These are phyloP conservation scores for Sipha maydis DNA, from an alignment of 2,888 invertebrate species.

Conservation along the genomic window DNA sequence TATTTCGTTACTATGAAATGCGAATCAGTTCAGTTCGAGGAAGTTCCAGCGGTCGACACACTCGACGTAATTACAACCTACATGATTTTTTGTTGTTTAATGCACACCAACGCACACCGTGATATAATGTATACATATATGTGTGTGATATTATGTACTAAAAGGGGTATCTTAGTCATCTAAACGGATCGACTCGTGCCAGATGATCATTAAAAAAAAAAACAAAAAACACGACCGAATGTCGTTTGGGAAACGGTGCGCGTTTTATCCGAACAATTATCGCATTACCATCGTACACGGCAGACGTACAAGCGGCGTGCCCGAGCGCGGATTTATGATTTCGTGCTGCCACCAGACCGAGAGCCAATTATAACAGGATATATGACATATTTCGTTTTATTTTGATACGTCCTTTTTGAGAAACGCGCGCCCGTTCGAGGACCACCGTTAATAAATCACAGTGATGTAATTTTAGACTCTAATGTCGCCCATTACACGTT, in stretches of 20 bases:
- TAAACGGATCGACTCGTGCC: constrained; percentile 19
- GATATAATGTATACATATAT: too few species aligned
- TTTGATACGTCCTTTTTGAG: constrained; percentile 22
- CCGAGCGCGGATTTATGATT: constrained; percentile 38
- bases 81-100: too few species aligned
- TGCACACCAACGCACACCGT: too few species aligned
- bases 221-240: constrained; percentile 12
- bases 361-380: constrained; percentile 34
- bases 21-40: too few species aligned
- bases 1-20: too few species aligned
- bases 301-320: background rate
- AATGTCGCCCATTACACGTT: constrained; percentile 32
- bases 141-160: background rate
- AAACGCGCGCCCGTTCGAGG: background rate
- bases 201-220: constrained; percentile 24
- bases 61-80: too few species aligned
- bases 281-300: background rate
- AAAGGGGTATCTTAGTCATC: background rate
- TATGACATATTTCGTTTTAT: background rate
- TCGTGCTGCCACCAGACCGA: background rate
- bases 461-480: constrained; percentile 29
- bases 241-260: background rate
- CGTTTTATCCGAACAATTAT: constrained; percentile 36
- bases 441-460: constrained; percentile 40
- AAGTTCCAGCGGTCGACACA: too few species aligned